Evolutionary conservation across 2,888 invertebrate genomes (phyloP), one percentile per base, ranked within the genome.

Genomic region (Serripes groenlandicus): DNA sequence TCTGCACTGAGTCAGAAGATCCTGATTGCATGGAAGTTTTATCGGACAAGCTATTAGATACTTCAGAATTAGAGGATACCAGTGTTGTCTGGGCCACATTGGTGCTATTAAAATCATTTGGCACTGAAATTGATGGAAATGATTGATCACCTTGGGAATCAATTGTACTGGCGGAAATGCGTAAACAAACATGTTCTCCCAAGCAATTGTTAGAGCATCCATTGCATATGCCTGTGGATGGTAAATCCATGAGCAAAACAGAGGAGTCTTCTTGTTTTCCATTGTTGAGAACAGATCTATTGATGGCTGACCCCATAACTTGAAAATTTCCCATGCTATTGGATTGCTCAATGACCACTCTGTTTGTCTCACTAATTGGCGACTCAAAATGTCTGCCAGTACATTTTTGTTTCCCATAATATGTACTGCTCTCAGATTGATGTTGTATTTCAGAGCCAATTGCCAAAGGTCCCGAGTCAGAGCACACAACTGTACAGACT

Each of bases 181-280:
- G n/a, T n/a, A n/a, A n/a, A n/a, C n/a, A 72, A 71, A 80, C 70
- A 80, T 75, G 75, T 64, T 80, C 56, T 72, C 37, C 71, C 80
- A 80, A 37, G 71, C 56, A 62, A 75, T 66, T 64, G 72, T 52
- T 54, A 70, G 58, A 23, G 66, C 75, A 75, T 80, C 80, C 77
- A 80, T 30, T 42, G 74, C 77, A 69, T 62, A 70, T 23, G 77
- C 70, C 23, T 71, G 56, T n/a, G 56, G 56, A 71, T 71, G 71
- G 5, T 52, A 58, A 56, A n/a, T n/a, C n/a, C n/a, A n/a, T n/a
- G n/a, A n/a, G n/a, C n/a, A n/a, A n/a, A n/a, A n/a, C n/a, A n/a
- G 71, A 18, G 56, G 34, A 23, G 34, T 15, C 35, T 71, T 71
- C 37, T 71, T 71, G 71, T 71, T 71, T 21, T 71, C 56, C 21